phyloP scores from a whole-genome alignment of 2,888 invertebrate genomes.

The Lasiommata megera region DNA sequence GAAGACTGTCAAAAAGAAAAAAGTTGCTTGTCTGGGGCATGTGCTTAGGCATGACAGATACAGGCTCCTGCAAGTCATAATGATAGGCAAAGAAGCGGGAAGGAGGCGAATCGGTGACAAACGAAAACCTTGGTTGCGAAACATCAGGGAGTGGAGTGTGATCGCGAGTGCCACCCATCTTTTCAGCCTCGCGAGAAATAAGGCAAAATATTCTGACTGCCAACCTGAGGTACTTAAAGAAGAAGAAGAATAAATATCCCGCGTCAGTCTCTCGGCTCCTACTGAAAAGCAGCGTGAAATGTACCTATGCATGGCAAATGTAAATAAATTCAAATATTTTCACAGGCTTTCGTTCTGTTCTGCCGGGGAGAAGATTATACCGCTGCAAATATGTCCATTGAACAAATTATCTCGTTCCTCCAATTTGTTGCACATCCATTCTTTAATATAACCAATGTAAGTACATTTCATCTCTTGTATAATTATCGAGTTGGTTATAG shows the following conservation, averaged over 20 bases:
- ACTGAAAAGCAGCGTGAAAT: too few relatives aligned
- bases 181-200: too few relatives aligned
- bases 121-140: background rate
- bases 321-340: too few relatives aligned
- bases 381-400: constrained; percentile 42
- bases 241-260: too few relatives aligned
- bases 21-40: background rate
- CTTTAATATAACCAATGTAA: constrained; percentile 55
- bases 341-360: constrained; percentile 17
- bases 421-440: constrained; percentile 49
- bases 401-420: constrained; percentile 47
- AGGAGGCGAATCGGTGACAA: background rate
- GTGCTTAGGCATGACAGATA: background rate
- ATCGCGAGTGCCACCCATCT: background rate
- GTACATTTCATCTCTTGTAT: constrained; percentile 30
- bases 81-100: background rate
- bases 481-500: too few relatives aligned
- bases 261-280: too few relatives aligned
- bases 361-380: constrained; percentile 47
- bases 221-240: too few relatives aligned
- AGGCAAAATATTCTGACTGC: too few relatives aligned
- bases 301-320: too few relatives aligned
- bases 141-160: background rate
- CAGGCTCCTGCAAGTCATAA: background rate
- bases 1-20: background rate